A percentile compares a stretch with the other conserved stretches of the same genome.
phyloP scores from a whole-genome alignment of 2,888 invertebrate species.

The Myathropa florea region DNA sequence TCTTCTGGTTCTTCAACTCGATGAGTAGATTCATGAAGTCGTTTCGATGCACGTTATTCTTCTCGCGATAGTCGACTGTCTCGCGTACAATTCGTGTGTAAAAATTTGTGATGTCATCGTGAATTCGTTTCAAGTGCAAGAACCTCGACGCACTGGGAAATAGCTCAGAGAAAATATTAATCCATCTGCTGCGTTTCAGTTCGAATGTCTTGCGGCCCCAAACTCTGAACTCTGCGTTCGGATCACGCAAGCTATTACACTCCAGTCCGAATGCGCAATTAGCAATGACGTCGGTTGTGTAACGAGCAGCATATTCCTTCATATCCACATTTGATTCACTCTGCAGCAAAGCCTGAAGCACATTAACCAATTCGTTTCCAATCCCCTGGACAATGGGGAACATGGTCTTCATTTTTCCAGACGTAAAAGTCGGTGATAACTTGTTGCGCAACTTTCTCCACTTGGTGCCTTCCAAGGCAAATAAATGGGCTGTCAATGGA shows the following conservation, averaged over 20 bases:
- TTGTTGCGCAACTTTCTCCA: conserved; percentile 78
- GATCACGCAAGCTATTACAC: conserved; percentile 80
- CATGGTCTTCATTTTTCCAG: conserved; percentile 75
- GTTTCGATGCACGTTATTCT: conserved; percentile 80
- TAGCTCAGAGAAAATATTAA: conserved; percentile 72
- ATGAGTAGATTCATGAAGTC: conserved; percentile 83
- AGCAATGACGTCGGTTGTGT: conserved; percentile 82
- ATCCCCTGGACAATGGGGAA: conserved; percentile 74
- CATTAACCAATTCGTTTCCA: conserved; percentile 73
- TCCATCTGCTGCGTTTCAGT: conserved; percentile 71
- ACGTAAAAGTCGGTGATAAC: conserved; percentile 74
- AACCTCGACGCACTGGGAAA: conserved; percentile 74
- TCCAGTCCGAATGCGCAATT: conserved; percentile 81
- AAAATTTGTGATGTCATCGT: conserved; percentile 78
- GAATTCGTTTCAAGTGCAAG: conserved; percentile 74
- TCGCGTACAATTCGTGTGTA: conserved; percentile 80
- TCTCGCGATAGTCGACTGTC: conserved; percentile 78
- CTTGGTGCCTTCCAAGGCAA: conserved; percentile 78
- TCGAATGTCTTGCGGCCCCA: conserved; percentile 74
- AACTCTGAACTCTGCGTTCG: conserved; percentile 78
- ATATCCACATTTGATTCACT: conserved; percentile 76
- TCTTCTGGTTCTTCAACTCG: conserved; percentile 81
- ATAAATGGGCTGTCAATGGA: conserved; percentile 79
- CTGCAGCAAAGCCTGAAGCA: conserved; percentile 6
- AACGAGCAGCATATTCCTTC: conserved; percentile 80